phyloP scores from a whole-genome alignment of 2,113 vertebrate species.

The Ciconia stormi region DNA sequence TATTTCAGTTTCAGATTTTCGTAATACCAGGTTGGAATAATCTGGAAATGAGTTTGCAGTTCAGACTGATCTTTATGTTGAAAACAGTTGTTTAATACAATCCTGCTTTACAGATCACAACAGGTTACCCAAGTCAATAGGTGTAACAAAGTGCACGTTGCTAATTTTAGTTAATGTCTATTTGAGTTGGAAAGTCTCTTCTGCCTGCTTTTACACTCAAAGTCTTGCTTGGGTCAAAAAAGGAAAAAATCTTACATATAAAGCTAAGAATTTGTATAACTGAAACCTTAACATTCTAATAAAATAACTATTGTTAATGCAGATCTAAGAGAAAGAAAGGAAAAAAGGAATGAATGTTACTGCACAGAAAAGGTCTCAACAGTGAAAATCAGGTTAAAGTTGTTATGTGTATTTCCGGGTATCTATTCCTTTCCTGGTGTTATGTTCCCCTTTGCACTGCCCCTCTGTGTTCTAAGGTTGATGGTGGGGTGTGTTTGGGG shows the following conservation, averaged over 20 bases:
- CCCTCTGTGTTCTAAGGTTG: not conserved
- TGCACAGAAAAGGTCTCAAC: not conserved
- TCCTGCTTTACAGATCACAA: not conserved
- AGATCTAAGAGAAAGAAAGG: not conserved
- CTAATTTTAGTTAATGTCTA: not conserved
- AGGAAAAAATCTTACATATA: not conserved
- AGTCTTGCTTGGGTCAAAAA: not conserved
- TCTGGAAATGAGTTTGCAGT: not conserved
- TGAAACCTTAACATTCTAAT: not conserved
- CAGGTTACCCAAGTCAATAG: not conserved
- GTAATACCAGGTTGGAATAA: not conserved
- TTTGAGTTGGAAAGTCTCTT: not conserved
- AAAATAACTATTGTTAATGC: not conserved
- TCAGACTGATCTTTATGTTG: not conserved
- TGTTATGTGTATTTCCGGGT: not conserved
- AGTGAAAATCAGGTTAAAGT: not conserved
- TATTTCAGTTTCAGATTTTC: not conserved
- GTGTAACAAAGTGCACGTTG: fast-evolving
- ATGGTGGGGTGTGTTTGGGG: not conserved
- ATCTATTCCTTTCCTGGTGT: not conserved
- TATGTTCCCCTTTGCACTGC: not conserved
- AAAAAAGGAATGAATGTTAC: not conserved
- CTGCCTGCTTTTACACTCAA: not conserved
- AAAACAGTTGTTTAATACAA: not conserved
- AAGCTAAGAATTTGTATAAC: not conserved